phyloP scores from a whole-genome alignment of 2,797 vertebrate genomes.

The Poecilia picta region DNA sequence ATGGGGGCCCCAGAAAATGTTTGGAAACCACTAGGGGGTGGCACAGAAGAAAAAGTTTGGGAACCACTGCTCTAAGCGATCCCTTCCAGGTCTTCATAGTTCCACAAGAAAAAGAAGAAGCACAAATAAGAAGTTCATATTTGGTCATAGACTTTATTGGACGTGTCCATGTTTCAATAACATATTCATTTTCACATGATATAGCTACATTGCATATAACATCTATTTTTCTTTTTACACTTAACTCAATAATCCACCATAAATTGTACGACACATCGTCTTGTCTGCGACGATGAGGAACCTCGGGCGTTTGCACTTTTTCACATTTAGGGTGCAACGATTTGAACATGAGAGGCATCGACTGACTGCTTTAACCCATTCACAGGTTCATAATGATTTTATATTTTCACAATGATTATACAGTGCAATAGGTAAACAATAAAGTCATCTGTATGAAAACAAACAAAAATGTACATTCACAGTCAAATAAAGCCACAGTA shows the following conservation, averaged over 20 bases:
- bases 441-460: slow-evolving; percentile 42
- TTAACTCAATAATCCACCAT: slow-evolving; percentile 78
- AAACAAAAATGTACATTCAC: slow-evolving; percentile 69
- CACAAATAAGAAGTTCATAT: slow-evolving; percentile 9
- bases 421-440: slow-evolving; percentile 66
- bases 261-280: slow-evolving; percentile 68
- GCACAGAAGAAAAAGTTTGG: too few relatives aligned
- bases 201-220: slow-evolving; percentile 84
- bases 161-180: slow-evolving; percentile 78
- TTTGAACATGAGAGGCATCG: slow-evolving; percentile 74
- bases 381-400: slow-evolving; percentile 58
- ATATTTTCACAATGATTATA: slow-evolving; percentile 67
- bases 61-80: not conserved
- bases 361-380: slow-evolving; percentile 67
- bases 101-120: not conserved
- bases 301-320: slow-evolving; percentile 59
- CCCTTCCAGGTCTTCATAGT: not conserved
- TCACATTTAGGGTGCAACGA: slow-evolving; percentile 58
- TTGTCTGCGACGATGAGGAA: slow-evolving; percentile 54
- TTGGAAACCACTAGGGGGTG: too few relatives aligned
- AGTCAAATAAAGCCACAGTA: slow-evolving; percentile 66
- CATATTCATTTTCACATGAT: slow-evolving; percentile 79
- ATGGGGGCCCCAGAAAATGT: too few relatives aligned
- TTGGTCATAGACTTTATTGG: slow-evolving; percentile 82
- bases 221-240: slow-evolving; percentile 77